Conservation (phyloP, 2,113 vertebrate species). For the Perognathus longimembris region DNA sequence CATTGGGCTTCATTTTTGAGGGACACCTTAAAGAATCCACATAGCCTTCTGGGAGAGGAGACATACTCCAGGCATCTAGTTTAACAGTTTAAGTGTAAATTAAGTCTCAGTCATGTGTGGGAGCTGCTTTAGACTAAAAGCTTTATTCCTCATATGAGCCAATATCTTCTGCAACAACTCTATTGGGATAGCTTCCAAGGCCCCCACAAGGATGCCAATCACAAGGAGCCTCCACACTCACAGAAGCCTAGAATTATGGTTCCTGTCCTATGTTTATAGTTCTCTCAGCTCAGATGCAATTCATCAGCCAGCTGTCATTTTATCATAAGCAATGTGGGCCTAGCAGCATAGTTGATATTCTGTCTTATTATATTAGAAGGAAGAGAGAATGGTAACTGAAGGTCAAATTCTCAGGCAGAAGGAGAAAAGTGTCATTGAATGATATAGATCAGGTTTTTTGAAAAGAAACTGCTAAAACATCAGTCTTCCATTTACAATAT, state of each 20-base stretch:
- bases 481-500: not conserved
- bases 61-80: not conserved
- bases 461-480: not conserved
- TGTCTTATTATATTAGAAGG: not conserved
- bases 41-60: not conserved
- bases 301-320: conserved; percentile 43
- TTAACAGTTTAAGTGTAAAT: not conserved
- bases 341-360: not conserved
- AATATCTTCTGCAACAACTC: not conserved
- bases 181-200: not conserved
- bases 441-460: not conserved
- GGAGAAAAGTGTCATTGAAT: not conserved
- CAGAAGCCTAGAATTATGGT: not conserved
- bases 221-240: not conserved
- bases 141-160: not conserved
- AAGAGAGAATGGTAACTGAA: conserved; percentile 38
- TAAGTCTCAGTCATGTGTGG: not conserved
- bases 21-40: not conserved
- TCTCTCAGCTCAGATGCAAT: conserved; percentile 5
- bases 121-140: not conserved
- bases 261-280: not conserved
- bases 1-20: not conserved
- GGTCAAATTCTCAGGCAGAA: not conserved
- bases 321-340: conserved; percentile 2
- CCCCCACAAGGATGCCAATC: not conserved